Percentiles rank a stretch among this genome's conserved stretches.
Conservation (phyloP, 1,140 invertebrate species). For the Spodoptera litura region DNA sequence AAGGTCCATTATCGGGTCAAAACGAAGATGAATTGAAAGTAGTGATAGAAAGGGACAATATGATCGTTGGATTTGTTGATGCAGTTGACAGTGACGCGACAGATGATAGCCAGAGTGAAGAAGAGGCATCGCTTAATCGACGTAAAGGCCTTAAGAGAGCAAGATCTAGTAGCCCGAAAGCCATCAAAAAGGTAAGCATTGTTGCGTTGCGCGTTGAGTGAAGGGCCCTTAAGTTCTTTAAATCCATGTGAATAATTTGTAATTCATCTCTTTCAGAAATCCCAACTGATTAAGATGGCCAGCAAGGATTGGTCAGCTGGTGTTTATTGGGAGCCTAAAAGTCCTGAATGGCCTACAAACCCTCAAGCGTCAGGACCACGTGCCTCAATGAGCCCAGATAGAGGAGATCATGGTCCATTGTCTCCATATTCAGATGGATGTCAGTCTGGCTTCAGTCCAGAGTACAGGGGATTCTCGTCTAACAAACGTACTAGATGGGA, state of each 20-base stretch:
- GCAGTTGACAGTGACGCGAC: slow-evolving; percentile 73
- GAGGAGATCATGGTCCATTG: slow-evolving; percentile 60
- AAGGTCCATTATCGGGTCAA: slow-evolving; percentile 60
- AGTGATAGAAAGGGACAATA: slow-evolving; percentile 82
- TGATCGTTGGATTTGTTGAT: slow-evolving; percentile 80
- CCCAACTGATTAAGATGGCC: slow-evolving; percentile 76
- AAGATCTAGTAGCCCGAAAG: slow-evolving; percentile 67
- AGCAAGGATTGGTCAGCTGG: slow-evolving; percentile 79
- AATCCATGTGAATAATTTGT: no score
- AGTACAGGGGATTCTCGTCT: slow-evolving; percentile 62
- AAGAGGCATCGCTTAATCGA: slow-evolving; percentile 49
- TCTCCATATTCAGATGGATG: slow-evolving; percentile 73
- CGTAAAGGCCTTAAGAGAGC: slow-evolving; percentile 65
- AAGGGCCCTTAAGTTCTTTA: no score
- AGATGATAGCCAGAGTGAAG: slow-evolving; percentile 71
- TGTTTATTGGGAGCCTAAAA: slow-evolving; percentile 79
- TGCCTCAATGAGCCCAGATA: slow-evolving; percentile 62
- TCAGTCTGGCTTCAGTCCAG: slow-evolving; percentile 77
- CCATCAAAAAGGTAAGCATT: slow-evolving; percentile 66
- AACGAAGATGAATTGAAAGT: slow-evolving; percentile 77
- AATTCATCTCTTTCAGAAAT: slow-evolving; percentile 59
- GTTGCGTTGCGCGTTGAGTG: slow-evolving; percentile 6
- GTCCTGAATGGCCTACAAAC: slow-evolving; percentile 70
- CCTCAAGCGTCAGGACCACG: slow-evolving; percentile 52
- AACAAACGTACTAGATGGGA: slow-evolving; percentile 69